Percentiles rank a stretch among this genome's conserved stretches.
These are phyloP conservation scores for Aphelenchoides avenae DNA, from an alignment of 1,140 invertebrate genomes.

Conservation along the genomic window DNA sequence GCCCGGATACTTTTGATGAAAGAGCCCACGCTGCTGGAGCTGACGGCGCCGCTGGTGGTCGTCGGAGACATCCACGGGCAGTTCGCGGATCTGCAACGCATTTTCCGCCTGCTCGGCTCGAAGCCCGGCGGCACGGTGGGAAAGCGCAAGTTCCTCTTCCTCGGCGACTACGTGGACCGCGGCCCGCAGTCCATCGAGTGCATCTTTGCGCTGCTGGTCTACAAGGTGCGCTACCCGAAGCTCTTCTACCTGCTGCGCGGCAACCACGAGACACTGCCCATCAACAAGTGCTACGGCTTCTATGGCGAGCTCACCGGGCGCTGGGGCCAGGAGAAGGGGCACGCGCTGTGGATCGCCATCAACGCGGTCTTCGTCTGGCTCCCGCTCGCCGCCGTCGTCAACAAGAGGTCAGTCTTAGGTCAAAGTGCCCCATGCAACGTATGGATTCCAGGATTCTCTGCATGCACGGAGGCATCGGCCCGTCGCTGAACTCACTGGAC, in stretches of 20 bases:
- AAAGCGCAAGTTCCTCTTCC: constrained; percentile 7
- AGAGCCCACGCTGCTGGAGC: constrained; percentile 21
- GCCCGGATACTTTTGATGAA: not conserved
- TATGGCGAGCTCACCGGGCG: constrained; percentile 65
- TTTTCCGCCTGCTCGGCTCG: constrained; percentile 8
- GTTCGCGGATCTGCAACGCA: constrained; percentile 18
- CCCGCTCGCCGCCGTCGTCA: constrained; percentile 72
- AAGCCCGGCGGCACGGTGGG: not conserved
- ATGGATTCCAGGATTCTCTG: constrained; percentile 36
- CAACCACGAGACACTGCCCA: constrained; percentile 69
- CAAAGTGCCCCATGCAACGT: constrained; percentile 67
- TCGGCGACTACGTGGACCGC: constrained; percentile 24
- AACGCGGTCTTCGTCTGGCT: constrained; percentile 61
- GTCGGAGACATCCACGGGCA: constrained; percentile 28
- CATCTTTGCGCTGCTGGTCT: constrained; percentile 7
- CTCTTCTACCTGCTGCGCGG: constrained; percentile 66
- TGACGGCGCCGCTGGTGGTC: constrained; percentile 11
- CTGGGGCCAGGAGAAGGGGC: constrained; percentile 59
- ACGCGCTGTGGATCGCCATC: constrained; percentile 64
- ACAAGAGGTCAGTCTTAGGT: too few relatives aligned
- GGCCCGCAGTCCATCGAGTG: constrained; percentile 26
- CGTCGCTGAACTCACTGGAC: constrained; percentile 67
- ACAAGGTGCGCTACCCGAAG: constrained; percentile 6
- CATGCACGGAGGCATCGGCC: constrained; percentile 74
- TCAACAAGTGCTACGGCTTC: constrained; percentile 62